Evolutionary conservation across 2,888 invertebrate species (phyloP), one percentile per base, ranked within the genome.

Genomic region (Mechanitis messenoides): DNA sequence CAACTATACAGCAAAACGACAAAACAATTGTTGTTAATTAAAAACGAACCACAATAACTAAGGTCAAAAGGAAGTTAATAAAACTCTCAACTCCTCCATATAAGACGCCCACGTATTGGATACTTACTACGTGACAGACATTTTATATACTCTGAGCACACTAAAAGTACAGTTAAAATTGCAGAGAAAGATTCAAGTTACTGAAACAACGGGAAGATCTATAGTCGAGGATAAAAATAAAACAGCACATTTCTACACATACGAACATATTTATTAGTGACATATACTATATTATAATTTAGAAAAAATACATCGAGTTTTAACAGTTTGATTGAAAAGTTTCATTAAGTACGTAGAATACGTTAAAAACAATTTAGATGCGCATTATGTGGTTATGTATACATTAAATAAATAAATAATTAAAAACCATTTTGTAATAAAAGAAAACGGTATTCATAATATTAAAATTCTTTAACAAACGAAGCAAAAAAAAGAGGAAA

Each of bases 261-360:
- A 82, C 75, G 78, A 81, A 84, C 82, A 81, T 82, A 82, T 83
- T 86, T 82, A 83, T 79, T 81, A 71, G 70, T 81, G 78, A 81
- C 77, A 83, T 80, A 84, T 73, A 82, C 78, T 78, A 76, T 72
- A 75, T 73, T 75, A 78, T 71, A 76, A 71, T 72, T 75, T 69
- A 75, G 72, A 73, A 78, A 67, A 75, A 72, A 75, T 71, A 78
- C 74, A 76, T 72, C 69, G 66, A 75, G 59, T 63, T 58, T 58
- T 58, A 66, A 66, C 64, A 55, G 50, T 56, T 56, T 35, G 47
- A 55, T 54, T 54, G 20, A 53, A 61, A 68, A 59, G 38, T 55
- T 35, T 53, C 42, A 3, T 7, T 66, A 69, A 69, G 62, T 67
- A 67, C 68, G 57, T 50, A 55, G 38, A 55, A 58, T 59, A 12